phyloP scores from a whole-genome alignment of 2,797 vertebrate species.

The Brachyalestes nurse region DNA sequence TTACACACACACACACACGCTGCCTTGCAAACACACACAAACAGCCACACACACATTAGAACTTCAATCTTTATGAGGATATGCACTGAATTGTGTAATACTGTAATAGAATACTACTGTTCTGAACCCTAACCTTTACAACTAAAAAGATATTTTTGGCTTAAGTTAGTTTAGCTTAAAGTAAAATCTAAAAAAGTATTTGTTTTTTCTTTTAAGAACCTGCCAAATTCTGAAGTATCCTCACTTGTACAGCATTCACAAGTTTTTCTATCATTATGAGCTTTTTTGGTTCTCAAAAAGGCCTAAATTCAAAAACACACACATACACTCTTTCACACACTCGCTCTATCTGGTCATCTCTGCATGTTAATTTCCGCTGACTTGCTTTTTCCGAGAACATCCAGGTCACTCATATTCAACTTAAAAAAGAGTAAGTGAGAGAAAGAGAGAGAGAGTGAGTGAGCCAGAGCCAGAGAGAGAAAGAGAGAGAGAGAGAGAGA shows the following conservation, averaged over 20 bases:
- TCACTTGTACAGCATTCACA: no score
- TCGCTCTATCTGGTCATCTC: constrained; percentile 15
- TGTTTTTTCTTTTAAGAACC: neutral
- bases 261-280: neutral
- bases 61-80: neutral
- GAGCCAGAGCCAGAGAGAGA: neutral
- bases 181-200: neutral
- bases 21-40: neutral
- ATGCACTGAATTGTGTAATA: neutral
- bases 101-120: neutral
- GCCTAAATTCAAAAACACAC: neutral
- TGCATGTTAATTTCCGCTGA: constrained; percentile 28
- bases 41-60: neutral
- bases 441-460: neutral
- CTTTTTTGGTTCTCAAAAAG: neutral
- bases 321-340: neutral
- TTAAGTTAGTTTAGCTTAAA: neutral
- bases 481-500: neutral
- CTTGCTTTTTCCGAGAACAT: constrained; percentile 21
- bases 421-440: neutral
- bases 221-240: neutral
- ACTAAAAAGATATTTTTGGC: neutral
- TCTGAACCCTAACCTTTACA: neutral
- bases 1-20: constrained; percentile 11
- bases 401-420: constrained; percentile 17